Conservation (phyloP, 1,140 invertebrate species). For the Plodia interpunctella region DNA sequence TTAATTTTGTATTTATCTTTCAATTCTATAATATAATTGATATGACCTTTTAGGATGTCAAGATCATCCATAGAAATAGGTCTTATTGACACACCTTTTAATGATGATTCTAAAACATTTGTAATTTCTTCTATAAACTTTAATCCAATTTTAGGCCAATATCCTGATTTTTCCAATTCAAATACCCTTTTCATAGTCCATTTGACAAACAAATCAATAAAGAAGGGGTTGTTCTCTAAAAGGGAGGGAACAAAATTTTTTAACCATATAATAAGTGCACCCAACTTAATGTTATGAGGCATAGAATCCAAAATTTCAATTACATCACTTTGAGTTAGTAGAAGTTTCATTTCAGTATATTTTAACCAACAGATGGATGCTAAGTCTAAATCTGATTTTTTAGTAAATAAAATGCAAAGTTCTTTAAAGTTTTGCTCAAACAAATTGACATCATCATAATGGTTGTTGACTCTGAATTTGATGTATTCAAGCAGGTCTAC, state of each 20-base stretch:
- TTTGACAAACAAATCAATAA: constrained; percentile 63
- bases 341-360: constrained; percentile 48
- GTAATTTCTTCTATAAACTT: constrained; percentile 63
- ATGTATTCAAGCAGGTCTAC: constrained; percentile 62
- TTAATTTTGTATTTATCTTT: constrained; percentile 71
- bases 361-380: constrained; percentile 68
- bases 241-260: constrained; percentile 56
- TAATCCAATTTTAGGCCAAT: constrained; percentile 69
- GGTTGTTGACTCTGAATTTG: constrained; percentile 46
- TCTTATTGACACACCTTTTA: constrained; percentile 56
- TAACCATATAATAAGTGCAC: constrained; percentile 59
- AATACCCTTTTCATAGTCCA: constrained; percentile 66
- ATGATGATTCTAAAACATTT: constrained; percentile 49
- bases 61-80: constrained; percentile 65
- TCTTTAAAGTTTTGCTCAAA: constrained; percentile 48
- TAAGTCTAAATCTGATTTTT: constrained; percentile 60
- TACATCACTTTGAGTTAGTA: constrained; percentile 39
- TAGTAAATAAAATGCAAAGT: constrained; percentile 53
- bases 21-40: constrained; percentile 58
- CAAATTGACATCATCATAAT: constrained; percentile 48
- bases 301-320: constrained; percentile 53
- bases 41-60: constrained; percentile 54
- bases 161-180: constrained; percentile 56
- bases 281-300: constrained; percentile 59
- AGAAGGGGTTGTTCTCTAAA: constrained; percentile 61